These are phyloP conservation scores for Planiliza haematocheilus DNA, from an alignment of 2,113 vertebrate genomes.

Conservation along the genomic window DNA sequence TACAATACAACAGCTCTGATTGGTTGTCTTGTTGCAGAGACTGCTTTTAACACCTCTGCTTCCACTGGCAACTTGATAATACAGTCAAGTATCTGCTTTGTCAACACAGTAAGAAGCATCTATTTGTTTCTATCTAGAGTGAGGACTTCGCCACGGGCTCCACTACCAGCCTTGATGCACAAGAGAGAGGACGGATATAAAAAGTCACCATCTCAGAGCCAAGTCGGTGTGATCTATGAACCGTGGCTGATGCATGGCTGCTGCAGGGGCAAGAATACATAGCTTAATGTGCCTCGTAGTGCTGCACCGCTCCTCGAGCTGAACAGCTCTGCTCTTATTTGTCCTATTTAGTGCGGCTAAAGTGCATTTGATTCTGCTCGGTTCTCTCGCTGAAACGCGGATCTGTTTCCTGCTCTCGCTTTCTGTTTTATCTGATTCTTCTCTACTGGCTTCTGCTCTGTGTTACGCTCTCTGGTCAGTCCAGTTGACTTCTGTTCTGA, in stretches of 20 bases:
- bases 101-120: slow-evolving; percentile 17
- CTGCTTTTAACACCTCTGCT: neutral
- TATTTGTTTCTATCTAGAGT: slow-evolving; percentile 10
- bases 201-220: slow-evolving; percentile 31
- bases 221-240: slow-evolving; percentile 53
- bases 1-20: too few species aligned
- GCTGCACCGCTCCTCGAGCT: slow-evolving; percentile 7
- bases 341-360: slow-evolving; percentile 29
- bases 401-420: slow-evolving; percentile 12
- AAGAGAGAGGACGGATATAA: slow-evolving; percentile 13
- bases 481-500: slow-evolving; percentile 37
- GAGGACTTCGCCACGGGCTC: slow-evolving; percentile 14
- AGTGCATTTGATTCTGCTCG: slow-evolving; percentile 29
- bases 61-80: neutral
- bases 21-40: neutral
- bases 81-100: neutral
- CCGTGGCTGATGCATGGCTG: slow-evolving; percentile 46
- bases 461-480: slow-evolving; percentile 15
- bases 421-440: slow-evolving; percentile 18
- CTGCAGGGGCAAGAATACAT: slow-evolving; percentile 31
- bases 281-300: slow-evolving; percentile 42
- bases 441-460: slow-evolving; percentile 2
- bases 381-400: slow-evolving; percentile 11
- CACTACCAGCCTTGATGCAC: neutral
- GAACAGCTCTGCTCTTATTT: slow-evolving; percentile 27